These are phyloP conservation scores for Rhizomys pruinosus DNA, from an alignment of 2,113 vertebrate genomes.

Conservation along the genomic window DNA sequence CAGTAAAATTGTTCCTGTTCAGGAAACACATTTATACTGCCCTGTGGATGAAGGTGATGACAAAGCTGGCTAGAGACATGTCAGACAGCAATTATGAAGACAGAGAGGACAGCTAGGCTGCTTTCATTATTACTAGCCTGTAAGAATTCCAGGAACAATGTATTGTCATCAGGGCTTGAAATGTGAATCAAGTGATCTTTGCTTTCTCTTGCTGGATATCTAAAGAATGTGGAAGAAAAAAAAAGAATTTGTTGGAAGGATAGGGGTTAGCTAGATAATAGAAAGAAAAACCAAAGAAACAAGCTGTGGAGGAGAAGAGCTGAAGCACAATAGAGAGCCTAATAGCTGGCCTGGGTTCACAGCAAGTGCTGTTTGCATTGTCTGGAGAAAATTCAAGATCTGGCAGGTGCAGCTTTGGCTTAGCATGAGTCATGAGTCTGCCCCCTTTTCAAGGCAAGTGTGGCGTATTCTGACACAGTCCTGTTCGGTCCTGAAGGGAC, in stretches of 20 bases:
- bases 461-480: neutral
- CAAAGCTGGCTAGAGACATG: neutral
- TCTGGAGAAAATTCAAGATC: neutral
- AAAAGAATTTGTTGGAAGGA: neutral
- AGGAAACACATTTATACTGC: neutral
- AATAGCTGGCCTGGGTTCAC: neutral
- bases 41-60: neutral
- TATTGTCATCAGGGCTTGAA: slow-evolving; percentile 7
- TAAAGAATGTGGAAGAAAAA: neutral
- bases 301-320: neutral
- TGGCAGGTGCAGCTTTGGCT: neutral
- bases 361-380: neutral
- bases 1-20: neutral
- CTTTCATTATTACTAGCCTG: neutral
- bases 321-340: neutral
- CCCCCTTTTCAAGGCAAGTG: neutral
- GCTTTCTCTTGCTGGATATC: neutral
- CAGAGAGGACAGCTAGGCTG: neutral
- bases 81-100: neutral
- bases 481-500: too few relatives aligned
- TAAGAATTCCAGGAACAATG: neutral
- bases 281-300: neutral
- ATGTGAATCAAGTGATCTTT: neutral
- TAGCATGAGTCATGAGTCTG: neutral
- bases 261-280: neutral